A percentile compares a stretch with the other conserved stretches of the same genome.
These are phyloP conservation scores for Diabrotica virgifera DNA, from an alignment of 1,140 invertebrate species.

Conservation along the genomic window DNA sequence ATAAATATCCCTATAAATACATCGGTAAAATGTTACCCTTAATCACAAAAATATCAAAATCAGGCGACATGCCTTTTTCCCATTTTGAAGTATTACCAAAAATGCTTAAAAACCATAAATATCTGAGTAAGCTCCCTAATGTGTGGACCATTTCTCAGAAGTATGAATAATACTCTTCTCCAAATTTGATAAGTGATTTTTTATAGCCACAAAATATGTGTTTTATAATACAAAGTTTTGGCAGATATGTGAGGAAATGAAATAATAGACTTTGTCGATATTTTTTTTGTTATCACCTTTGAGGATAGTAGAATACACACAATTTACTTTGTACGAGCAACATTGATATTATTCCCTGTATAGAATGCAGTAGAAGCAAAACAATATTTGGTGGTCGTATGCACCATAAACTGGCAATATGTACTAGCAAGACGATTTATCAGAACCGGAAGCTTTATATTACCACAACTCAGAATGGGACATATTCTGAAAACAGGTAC, in stretches of 20 bases:
- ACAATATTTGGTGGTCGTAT: background rate
- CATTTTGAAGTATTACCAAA: background rate
- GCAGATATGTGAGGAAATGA: background rate
- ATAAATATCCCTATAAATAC: conserved; percentile 25
- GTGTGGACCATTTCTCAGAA: background rate
- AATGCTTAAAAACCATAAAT: conserved; percentile 6
- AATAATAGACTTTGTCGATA: background rate
- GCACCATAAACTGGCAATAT: background rate
- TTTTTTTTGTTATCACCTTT: background rate
- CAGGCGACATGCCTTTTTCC: conserved; percentile 11
- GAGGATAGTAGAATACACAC: background rate
- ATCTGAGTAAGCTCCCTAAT: background rate
- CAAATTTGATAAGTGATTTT: background rate
- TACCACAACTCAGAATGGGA: too few relatives aligned
- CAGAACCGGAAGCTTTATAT: too few relatives aligned
- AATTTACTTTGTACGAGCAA: background rate
- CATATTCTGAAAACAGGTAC: too few relatives aligned
- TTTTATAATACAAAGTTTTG: background rate
- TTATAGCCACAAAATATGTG: background rate
- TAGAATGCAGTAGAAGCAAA: background rate
- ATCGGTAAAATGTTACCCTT: conserved; percentile 17
- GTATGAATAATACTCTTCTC: background rate
- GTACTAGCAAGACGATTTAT: too few relatives aligned
- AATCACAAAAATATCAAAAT: conserved; percentile 18
- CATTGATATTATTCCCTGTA: background rate